Evolutionary conservation across 2,113 vertebrate genomes (phyloP).

Genomic region (Chiloscyllium plagiosum): DNA sequence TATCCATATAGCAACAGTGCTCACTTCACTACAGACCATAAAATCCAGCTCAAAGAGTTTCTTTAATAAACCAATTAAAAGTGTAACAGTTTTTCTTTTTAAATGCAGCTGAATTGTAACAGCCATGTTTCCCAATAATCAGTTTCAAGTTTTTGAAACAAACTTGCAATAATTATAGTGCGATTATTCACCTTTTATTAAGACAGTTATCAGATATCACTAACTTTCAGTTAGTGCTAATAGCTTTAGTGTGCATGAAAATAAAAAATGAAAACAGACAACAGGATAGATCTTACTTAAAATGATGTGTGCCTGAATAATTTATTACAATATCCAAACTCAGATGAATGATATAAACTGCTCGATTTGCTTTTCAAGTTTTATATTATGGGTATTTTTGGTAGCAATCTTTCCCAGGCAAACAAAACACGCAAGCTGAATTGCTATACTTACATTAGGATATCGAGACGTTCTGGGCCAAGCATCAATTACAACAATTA

Average conservation of each 20-base stretch:
- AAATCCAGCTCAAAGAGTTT: not conserved
- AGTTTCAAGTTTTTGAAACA: not conserved
- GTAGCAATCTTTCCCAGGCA: not conserved
- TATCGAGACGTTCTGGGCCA: slow-evolving; percentile 95
- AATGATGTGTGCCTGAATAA: not conserved
- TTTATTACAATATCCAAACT: not conserved
- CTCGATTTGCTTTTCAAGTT: not conserved
- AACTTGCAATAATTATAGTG: not conserved
- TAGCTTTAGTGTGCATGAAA: not conserved
- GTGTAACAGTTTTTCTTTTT: not conserved
- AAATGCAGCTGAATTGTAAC: not conserved
- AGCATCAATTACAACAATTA: slow-evolving; percentile 90
- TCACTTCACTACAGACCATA: not conserved
- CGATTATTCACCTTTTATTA: not conserved
- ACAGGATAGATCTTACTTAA: not conserved
- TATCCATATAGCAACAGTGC: not conserved
- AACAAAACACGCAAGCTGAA: not conserved
- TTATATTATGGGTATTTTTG: not conserved
- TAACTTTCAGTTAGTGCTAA: not conserved
- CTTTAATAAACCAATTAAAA: not conserved
- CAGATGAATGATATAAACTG: not conserved
- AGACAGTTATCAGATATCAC: not conserved
- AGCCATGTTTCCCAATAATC: not conserved
- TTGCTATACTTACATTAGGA: slow-evolving; percentile 73
- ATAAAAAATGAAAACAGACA: not conserved